Evolutionary conservation across 2,113 vertebrate genomes (phyloP).

Genomic region (Talpa occidentalis): DNA sequence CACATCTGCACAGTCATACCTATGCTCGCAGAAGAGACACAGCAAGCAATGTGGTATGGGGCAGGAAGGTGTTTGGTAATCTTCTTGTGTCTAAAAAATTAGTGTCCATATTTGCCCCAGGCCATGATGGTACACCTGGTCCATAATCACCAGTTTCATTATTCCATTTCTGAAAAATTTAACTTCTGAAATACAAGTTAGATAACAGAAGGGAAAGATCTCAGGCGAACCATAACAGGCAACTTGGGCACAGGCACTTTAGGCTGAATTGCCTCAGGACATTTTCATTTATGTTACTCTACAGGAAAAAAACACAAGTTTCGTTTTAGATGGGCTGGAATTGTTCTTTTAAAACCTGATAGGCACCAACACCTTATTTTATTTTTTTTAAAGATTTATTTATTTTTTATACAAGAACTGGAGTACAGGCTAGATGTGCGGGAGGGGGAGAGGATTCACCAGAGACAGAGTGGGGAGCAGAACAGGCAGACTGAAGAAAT

Average conservation of each 20-base stretch:
- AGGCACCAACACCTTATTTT: neutral
- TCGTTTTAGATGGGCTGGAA: neutral
- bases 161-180: neutral
- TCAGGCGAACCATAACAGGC: neutral
- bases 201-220: neutral
- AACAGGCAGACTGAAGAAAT: too few relatives aligned
- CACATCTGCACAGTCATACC: neutral
- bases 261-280: neutral
- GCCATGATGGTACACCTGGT: neutral
- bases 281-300: neutral
- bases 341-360: neutral
- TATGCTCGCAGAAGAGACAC: neutral
- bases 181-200: neutral
- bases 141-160: neutral
- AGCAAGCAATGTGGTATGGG: neutral
- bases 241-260: neutral
- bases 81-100: slow-evolving; percentile 23
- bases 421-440: too few relatives aligned
- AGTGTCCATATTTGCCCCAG: neutral
- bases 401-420: too few relatives aligned
- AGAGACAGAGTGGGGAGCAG: too few relatives aligned
- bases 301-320: neutral
- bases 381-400: too few relatives aligned
- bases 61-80: neutral
- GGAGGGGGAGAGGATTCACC: too few relatives aligned